Percentiles rank a stretch among this genome's conserved stretches.
These are phyloP conservation scores for Arctia plantaginis DNA, from an alignment of 2,888 invertebrate species.

Conservation along the genomic window DNA sequence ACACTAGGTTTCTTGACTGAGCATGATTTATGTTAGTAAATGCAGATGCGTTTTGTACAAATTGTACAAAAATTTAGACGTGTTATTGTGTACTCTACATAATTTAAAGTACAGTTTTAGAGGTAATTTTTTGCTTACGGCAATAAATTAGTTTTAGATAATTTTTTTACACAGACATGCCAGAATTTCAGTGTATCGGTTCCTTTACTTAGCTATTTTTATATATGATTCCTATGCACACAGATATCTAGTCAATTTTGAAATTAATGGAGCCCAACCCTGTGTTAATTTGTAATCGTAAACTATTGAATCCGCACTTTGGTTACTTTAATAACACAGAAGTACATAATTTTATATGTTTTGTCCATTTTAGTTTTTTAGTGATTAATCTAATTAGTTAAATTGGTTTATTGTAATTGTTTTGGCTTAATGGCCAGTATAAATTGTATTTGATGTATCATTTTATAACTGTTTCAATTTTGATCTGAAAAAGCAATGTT, in stretches of 20 bases:
- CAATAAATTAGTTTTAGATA: constrained; percentile 77
- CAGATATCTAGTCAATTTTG: constrained; percentile 87
- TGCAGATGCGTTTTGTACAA: constrained; percentile 77
- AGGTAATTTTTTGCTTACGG: constrained; percentile 77
- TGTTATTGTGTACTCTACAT: constrained; percentile 80
- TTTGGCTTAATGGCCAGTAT: constrained; percentile 79
- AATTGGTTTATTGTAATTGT: constrained; percentile 73
- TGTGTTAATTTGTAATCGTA: constrained; percentile 71
- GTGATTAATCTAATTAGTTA: constrained; percentile 71
- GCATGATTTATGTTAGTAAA: constrained; percentile 69
- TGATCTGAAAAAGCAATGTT: constrained; percentile 83
- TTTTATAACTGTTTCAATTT: constrained; percentile 68
- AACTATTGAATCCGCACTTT: constrained; percentile 72
- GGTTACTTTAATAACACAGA: constrained; percentile 73
- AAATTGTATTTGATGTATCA: constrained; percentile 67
- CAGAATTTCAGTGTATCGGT: constrained; percentile 83
- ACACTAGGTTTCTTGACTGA: constrained; percentile 74
- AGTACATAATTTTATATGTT: constrained; percentile 78
- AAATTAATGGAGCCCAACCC: constrained; percentile 82
- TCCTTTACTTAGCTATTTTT: constrained; percentile 84
- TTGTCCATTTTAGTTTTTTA: constrained; percentile 82
- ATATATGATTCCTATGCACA: constrained; percentile 85
- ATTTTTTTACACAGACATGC: constrained; percentile 77
- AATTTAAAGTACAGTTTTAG: constrained; percentile 82
- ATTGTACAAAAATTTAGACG: constrained; percentile 81